Percentiles rank a stretch among this genome's conserved stretches.
Conservation (phyloP, 2,888 invertebrate genomes). For the Cheiracanthium punctorium region DNA sequence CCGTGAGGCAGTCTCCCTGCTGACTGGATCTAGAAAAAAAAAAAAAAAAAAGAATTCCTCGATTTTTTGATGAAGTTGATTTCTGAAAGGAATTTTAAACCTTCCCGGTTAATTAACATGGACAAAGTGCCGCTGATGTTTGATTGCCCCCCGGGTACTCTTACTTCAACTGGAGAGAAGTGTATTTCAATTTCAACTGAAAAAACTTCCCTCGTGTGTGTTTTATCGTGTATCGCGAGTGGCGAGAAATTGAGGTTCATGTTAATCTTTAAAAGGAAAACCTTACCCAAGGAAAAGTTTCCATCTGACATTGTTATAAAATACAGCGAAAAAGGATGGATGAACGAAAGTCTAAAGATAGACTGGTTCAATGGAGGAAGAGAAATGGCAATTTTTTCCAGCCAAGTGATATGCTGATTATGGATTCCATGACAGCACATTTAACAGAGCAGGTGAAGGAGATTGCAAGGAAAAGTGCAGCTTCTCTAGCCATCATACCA, state of each 20-base stretch:
- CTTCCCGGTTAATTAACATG: not conserved
- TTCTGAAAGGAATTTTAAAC: not conserved
- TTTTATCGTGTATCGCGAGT: not conserved
- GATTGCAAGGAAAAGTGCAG: not conserved
- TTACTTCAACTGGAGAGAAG: not conserved
- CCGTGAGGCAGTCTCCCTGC: not conserved
- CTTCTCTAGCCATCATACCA: too few relatives aligned
- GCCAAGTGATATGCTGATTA: too few relatives aligned
- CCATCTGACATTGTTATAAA: not conserved
- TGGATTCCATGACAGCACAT: not conserved
- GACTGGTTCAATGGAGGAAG: not conserved
- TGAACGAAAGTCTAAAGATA: not conserved
- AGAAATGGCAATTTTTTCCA: too few relatives aligned
- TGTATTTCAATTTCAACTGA: too few relatives aligned
- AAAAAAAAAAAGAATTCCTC: too few relatives aligned
- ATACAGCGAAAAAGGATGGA: not conserved
- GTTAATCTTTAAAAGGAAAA: not conserved
- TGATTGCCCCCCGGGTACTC: not conserved
- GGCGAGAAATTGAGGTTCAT: not conserved
- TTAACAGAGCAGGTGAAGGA: not conserved
- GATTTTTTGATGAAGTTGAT: not conserved
- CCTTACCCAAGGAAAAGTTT: too few relatives aligned
- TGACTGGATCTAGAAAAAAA: not conserved
- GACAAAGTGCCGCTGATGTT: not conserved
- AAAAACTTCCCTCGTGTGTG: not conserved